phyloP scores from a whole-genome alignment of 2,113 vertebrate genomes.

The Cyprinus carpio region DNA sequence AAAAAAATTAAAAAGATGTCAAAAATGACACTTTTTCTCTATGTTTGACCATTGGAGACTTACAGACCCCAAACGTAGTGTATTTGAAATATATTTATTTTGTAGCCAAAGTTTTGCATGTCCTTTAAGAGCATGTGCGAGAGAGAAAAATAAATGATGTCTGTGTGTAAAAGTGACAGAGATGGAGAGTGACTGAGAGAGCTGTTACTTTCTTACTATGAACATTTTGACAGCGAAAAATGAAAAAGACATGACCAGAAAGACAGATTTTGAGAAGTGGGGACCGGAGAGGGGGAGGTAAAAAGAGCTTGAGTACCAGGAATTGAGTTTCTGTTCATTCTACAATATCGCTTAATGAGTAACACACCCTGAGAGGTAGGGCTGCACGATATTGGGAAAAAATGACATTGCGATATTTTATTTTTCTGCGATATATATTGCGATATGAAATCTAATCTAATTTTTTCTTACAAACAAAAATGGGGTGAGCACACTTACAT shows the following conservation, averaged over 20 bases:
- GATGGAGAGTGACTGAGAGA: neutral
- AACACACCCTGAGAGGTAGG: neutral
- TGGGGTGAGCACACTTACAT: too few species aligned
- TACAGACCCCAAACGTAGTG: neutral
- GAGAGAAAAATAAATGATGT: neutral
- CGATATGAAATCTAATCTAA: too few species aligned
- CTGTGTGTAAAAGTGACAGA: neutral
- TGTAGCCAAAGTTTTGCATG: neutral
- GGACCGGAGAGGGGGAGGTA: neutral
- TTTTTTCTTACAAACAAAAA: too few species aligned
- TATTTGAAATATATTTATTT: neutral
- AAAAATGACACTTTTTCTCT: neutral
- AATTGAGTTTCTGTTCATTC: slow-evolving; percentile 32
- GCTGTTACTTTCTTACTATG: neutral
- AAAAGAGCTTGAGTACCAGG: slow-evolving; percentile 6
- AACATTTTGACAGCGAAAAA: slow-evolving; percentile 6
- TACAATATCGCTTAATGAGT: slow-evolving; percentile 8
- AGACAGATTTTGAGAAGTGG: neutral
- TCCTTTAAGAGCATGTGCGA: neutral
- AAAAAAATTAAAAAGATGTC: neutral
- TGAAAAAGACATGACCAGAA: neutral
- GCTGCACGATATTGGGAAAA: too few species aligned
- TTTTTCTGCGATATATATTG: too few species aligned
- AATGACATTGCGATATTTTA: too few species aligned
- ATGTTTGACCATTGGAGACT: neutral